Percentiles rank a stretch among this genome's conserved stretches.
Evolutionary conservation across 2,797 vertebrate genomes (phyloP).

Genomic region (Botia kubotai): DNA sequence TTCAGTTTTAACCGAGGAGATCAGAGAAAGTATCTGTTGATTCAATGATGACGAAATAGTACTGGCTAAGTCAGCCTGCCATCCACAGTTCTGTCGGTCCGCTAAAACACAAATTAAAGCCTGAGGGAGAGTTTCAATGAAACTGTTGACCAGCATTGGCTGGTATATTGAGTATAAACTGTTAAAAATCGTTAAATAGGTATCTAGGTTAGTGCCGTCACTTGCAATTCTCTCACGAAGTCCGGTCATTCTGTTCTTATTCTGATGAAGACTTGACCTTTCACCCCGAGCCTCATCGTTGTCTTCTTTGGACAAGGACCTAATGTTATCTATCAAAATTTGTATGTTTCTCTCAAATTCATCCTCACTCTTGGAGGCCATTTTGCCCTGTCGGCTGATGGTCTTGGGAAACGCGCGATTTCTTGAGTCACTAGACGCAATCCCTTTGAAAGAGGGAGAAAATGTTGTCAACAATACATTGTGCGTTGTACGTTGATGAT

Average conservation of each 20-base stretch:
- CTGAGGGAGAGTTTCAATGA: slow-evolving; percentile 70
- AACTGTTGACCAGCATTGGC: slow-evolving; percentile 62
- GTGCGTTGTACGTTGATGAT: background rate
- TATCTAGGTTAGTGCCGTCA: slow-evolving; percentile 51
- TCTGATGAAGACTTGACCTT: slow-evolving; percentile 5
- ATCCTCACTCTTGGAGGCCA: slow-evolving; percentile 3
- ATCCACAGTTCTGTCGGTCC: slow-evolving; percentile 71
- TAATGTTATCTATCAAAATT: slow-evolving; percentile 67
- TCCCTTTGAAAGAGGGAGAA: slow-evolving; percentile 33
- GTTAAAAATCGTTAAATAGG: slow-evolving; percentile 64
- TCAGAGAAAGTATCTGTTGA: slow-evolving; percentile 60
- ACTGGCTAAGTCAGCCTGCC: slow-evolving; percentile 72
- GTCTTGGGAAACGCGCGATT: slow-evolving; percentile 21
- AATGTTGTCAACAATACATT: background rate
- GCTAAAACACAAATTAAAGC: slow-evolving; percentile 75
- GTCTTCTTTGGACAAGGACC: slow-evolving; percentile 59
- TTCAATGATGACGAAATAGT: slow-evolving; percentile 64
- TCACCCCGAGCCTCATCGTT: background rate
- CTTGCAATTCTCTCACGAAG: slow-evolving; percentile 7
- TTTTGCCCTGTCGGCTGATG: slow-evolving; percentile 42
- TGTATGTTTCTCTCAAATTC: slow-evolving; percentile 65
- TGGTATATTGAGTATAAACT: slow-evolving; percentile 62
- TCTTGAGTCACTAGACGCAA: slow-evolving; percentile 33
- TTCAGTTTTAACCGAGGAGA: slow-evolving; percentile 68
- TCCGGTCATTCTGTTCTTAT: slow-evolving; percentile 1